Conservation (phyloP, 1,140 invertebrate genomes). For the Drosophila simulans region DNA sequence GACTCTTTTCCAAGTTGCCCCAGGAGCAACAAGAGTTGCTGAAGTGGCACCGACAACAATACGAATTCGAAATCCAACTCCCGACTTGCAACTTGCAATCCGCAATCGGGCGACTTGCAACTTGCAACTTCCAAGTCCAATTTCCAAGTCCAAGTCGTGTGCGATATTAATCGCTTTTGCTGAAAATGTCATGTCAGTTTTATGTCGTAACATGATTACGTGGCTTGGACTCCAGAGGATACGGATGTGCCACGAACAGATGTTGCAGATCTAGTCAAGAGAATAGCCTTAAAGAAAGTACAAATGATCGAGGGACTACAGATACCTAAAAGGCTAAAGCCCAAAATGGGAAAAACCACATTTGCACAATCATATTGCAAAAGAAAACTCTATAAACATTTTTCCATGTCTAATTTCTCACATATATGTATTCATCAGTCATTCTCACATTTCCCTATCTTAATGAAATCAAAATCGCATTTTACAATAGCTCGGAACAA, state of each 20-base stretch:
- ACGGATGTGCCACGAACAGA: slow-evolving; percentile 37
- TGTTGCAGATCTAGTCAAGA: slow-evolving; percentile 23
- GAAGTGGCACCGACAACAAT: slow-evolving; percentile 53
- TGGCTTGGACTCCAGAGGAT: slow-evolving; percentile 49
- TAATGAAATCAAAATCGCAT: slow-evolving; percentile 37
- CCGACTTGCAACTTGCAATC: slow-evolving; percentile 41
- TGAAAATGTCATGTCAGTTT: slow-evolving; percentile 83
- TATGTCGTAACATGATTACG: slow-evolving; percentile 83
- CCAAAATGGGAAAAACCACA: background rate
- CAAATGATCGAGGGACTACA: background rate
- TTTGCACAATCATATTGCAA: background rate
- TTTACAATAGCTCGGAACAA: slow-evolving; percentile 12
- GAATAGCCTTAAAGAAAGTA: background rate
- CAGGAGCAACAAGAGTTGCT: slow-evolving; percentile 32
- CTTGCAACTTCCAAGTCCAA: slow-evolving; percentile 29
- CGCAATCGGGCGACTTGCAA: slow-evolving; percentile 26
- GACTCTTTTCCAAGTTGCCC: slow-evolving; percentile 61
- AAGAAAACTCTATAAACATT: too few relatives aligned
- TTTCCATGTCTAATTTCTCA: background rate
- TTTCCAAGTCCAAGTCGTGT: slow-evolving; percentile 61
- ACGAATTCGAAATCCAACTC: slow-evolving; percentile 46
- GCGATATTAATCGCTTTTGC: slow-evolving; percentile 83
- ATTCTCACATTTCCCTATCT: slow-evolving; percentile 22
- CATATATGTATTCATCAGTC: slow-evolving; percentile 10
- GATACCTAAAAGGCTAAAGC: background rate